phyloP scores from a whole-genome alignment of 2,888 invertebrate genomes.

The Caenorhabditis plicata region DNA sequence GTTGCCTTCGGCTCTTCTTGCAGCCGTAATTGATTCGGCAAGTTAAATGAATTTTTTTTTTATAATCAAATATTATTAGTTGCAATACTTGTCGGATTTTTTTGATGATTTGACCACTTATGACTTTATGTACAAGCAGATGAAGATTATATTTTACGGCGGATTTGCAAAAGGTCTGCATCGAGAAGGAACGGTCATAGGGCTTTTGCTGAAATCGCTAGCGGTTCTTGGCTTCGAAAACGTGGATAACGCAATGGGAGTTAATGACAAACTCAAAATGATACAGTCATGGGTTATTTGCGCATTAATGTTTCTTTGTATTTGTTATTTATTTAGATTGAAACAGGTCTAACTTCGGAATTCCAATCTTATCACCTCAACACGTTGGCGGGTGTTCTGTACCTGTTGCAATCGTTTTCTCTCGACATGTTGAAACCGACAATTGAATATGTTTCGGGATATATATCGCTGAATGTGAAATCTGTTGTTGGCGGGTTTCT shows the following conservation, averaged over 20 bases:
- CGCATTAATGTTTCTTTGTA: neutral
- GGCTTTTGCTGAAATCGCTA: slow-evolving; percentile 49
- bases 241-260: slow-evolving; percentile 4
- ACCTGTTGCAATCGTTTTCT: slow-evolving; percentile 52
- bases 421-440: slow-evolving; percentile 28
- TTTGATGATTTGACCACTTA: slow-evolving; percentile 56
- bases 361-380: neutral
- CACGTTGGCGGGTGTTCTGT: slow-evolving; percentile 50
- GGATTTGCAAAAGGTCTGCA: neutral
- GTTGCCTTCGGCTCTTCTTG: slow-evolving; percentile 45
- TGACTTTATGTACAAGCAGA: slow-evolving; percentile 40
- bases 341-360: slow-evolving; percentile 21
- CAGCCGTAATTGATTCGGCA: slow-evolving; percentile 50
- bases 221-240: slow-evolving; percentile 48
- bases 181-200: slow-evolving; percentile 15
- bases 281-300: slow-evolving; percentile 12
- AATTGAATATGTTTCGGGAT: neutral
- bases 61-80: slow-evolving; percentile 7
- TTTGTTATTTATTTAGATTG: slow-evolving; percentile 7
- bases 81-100: slow-evolving; percentile 54
- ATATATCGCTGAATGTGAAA: no score
- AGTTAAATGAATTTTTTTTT: neutral
- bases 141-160: slow-evolving; percentile 22
- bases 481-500: no score
- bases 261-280: slow-evolving; percentile 11